These are phyloP conservation scores for Ptilodon capucinus DNA, from an alignment of 2,888 invertebrate genomes.

Conservation along the genomic window DNA sequence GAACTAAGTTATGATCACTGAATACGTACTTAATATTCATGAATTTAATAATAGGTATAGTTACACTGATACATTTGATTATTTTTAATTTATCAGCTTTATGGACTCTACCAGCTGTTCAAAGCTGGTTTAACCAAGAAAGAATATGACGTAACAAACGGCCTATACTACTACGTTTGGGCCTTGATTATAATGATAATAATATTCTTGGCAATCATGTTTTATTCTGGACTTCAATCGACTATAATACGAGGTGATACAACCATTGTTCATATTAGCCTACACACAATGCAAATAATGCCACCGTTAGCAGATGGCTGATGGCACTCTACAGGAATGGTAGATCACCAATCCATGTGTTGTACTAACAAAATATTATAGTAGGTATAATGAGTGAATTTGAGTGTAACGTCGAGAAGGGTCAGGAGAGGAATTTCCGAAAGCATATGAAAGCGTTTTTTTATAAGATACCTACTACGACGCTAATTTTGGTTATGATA, in stretches of 20 bases:
- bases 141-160: conserved; percentile 71
- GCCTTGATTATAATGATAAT: conserved; percentile 70
- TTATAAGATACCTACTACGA: too few species aligned
- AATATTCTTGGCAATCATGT: conserved; percentile 72
- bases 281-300: neutral
- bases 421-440: too few species aligned
- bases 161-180: conserved; percentile 73
- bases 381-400: too few species aligned
- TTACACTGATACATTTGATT: too few species aligned
- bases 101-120: conserved; percentile 71
- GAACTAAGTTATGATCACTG: conserved; percentile 46
- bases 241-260: conserved; percentile 68
- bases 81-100: conserved; percentile 22
- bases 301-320: neutral
- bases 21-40: neutral
- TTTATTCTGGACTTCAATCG: conserved; percentile 74
- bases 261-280: too few species aligned
- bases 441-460: too few species aligned
- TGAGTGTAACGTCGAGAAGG: too few species aligned
- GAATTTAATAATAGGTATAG: too few species aligned
- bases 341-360: too few species aligned
- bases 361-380: too few species aligned
- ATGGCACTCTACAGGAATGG: too few species aligned
- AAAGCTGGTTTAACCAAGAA: conserved; percentile 68
- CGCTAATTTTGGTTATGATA: too few species aligned